These are phyloP conservation scores for Acropternis orthonyx DNA, from an alignment of 2,797 vertebrate genomes.

Conservation along the genomic window DNA sequence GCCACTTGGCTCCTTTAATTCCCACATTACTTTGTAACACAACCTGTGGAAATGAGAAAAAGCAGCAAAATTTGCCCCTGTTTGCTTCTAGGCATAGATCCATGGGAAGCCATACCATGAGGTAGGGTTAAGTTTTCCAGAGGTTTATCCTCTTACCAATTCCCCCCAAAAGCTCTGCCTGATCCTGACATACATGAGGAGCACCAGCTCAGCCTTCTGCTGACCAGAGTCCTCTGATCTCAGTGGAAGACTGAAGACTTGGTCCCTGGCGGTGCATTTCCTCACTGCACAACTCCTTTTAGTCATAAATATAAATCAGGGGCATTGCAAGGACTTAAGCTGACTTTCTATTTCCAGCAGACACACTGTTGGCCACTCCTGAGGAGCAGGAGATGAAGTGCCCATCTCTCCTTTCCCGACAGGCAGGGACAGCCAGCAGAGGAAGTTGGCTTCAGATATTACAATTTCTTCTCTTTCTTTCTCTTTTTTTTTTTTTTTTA, in stretches of 20 bases:
- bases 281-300: fast-evolving
- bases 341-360: background rate
- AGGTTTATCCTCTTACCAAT: background rate
- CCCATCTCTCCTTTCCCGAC: background rate
- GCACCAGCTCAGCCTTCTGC: background rate
- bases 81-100: background rate
- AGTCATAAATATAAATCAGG: background rate
- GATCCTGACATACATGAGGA: fast-evolving
- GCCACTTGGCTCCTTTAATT: fast-evolving
- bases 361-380: background rate
- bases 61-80: fast-evolving
- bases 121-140: background rate
- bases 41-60: background rate
- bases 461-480: background rate
- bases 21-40: fast-evolving
- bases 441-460: background rate
- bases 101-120: background rate
- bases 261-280: background rate
- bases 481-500: no score
- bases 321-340: background rate
- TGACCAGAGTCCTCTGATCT: background rate
- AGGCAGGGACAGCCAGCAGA: background rate
- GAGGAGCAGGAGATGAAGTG: fast-evolving
- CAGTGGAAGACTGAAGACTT: fast-evolving
- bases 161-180: background rate